Percentiles rank a stretch among this genome's conserved stretches.
phyloP scores from a whole-genome alignment of 2,797 vertebrate genomes.

The Scolopax bukidnonensis region DNA sequence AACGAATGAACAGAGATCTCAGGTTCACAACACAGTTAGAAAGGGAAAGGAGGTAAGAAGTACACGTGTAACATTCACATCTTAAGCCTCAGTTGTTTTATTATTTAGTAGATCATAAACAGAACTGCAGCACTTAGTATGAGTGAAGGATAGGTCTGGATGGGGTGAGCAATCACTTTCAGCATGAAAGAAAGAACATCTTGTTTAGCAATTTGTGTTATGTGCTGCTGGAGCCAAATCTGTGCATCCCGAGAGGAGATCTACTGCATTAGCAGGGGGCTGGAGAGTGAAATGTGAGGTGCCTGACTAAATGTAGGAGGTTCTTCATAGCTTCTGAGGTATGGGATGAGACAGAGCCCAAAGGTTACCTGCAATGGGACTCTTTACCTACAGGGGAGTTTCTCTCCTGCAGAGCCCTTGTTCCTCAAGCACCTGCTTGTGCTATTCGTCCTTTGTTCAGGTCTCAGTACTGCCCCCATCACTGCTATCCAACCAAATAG shows the following conservation, averaged over 20 bases:
- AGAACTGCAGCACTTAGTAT: neutral
- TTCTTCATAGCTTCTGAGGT: neutral
- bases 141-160: neutral
- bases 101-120: neutral
- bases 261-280: neutral
- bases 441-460: neutral
- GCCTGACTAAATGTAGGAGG: neutral
- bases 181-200: neutral
- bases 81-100: neutral
- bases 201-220: neutral
- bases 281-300: neutral
- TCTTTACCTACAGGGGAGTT: neutral
- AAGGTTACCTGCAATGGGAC: neutral
- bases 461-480: neutral
- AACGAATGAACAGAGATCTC: slow-evolving; percentile 15
- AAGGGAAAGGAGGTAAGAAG: neutral
- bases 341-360: neutral
- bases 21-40: neutral
- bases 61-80: neutral
- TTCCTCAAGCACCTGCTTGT: neutral
- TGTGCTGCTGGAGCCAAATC: neutral
- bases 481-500: neutral
- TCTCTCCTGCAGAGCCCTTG: neutral
- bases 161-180: neutral
- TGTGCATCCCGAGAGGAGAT: neutral